A percentile compares a stretch with the other conserved stretches of the same genome.
These are phyloP conservation scores for Mesocentrotus franciscanus DNA, from an alignment of 53 echinoderm and acorn worm genomes.

Conservation along the genomic window DNA sequence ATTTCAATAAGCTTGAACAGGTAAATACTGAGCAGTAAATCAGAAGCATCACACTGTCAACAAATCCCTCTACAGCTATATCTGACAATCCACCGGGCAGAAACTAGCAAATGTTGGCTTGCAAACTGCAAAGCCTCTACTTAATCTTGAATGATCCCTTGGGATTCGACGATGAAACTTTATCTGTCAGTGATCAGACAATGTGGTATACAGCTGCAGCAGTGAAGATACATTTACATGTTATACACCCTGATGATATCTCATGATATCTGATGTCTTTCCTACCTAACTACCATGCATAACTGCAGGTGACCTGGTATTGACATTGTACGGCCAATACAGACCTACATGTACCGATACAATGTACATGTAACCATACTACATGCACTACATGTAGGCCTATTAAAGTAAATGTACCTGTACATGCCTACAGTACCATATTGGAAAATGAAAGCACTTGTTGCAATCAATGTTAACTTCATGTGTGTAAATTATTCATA, in stretches of 20 bases:
- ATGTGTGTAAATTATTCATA: no score
- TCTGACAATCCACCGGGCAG: slow-evolving; percentile 6
- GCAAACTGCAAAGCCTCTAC: slow-evolving; percentile 5
- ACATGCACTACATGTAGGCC: no score
- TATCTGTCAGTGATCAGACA: slow-evolving; percentile 52
- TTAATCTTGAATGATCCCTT: slow-evolving; percentile 19
- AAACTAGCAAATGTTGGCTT: background rate
- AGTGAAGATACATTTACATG: background rate
- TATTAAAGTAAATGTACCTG: no score
- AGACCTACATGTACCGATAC: background rate
- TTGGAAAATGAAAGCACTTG: no score
- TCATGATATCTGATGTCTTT: slow-evolving; percentile 27
- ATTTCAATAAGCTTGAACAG: background rate
- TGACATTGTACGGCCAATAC: background rate
- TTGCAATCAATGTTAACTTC: no score
- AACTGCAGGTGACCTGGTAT: slow-evolving; percentile 6
- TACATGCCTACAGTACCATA: no score
- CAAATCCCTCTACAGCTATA: background rate
- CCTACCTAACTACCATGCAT: background rate
- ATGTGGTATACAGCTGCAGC: slow-evolving; percentile 43
- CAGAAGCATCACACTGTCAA: background rate
- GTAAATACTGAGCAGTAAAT: background rate
- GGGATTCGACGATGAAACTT: slow-evolving; percentile 4
- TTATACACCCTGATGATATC: background rate
- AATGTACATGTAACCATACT: background rate